Base-by-base conservation (phyloP, 1,140 invertebrate genomes). In the Octopus sinensis region DNA sequence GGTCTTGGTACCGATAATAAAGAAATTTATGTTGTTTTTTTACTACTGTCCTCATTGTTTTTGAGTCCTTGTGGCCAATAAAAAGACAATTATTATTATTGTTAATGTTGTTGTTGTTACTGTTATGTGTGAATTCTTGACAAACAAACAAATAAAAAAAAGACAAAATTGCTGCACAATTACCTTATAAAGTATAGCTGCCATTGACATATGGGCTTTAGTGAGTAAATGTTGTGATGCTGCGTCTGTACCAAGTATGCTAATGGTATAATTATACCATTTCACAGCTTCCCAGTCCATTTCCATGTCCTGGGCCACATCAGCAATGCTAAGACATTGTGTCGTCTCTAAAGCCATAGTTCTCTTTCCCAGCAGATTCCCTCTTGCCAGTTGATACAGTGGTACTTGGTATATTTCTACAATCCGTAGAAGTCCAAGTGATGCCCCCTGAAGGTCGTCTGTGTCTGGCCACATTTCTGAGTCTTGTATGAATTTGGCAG, bases 191-290 rank as follows among this genome's bases (percentile, higher is more conserved):
- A 77, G 76, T 4, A 43, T 13, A 3, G 23, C 52, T 17, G 43
- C 76, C 30, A 77, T 51, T 52, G 23, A 51, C 17, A 1, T 51
- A 53, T 77, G 52, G 30, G 76, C 76, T 43, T 7, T 23, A 53
- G 17, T 6, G 43, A 77, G 23, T 51, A 30, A 6, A 6, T n/a
- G 13, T 7, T 12, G 6, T 13, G 52, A 6, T 5, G 7, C 7
- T 6, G 6, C 0, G 7, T 17, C 17, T 6, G 12, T 51, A 13
- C 17, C 23, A 5, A 43, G 13, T 51, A 51, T 77, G 5, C 52
- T 17, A 53, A 77, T 77, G 9, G 76, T 52, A 13, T 52, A 51
- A 53, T 77, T 77, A 53, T 77, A 77, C 76, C 76, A 77, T 13
- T 53, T 51, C 23, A 77, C 23, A 6, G 76, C 76, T 53, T 77